Percentiles rank a stretch among this genome's conserved stretches.
These are phyloP conservation scores for Diachasmimorpha longicaudata DNA, from an alignment of 1,140 invertebrate species.

Conservation along the genomic window DNA sequence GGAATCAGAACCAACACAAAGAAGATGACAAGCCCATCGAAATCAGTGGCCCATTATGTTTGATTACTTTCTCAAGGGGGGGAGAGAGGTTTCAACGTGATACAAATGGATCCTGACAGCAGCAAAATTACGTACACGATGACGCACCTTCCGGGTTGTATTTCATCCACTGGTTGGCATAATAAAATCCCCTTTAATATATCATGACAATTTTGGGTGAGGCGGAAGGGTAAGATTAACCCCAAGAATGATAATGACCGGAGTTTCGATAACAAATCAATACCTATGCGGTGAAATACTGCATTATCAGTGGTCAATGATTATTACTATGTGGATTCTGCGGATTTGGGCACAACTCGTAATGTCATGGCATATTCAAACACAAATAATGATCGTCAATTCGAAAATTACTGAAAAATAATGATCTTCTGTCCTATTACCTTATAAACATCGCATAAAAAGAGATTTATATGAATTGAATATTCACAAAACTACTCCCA, in stretches of 20 bases:
- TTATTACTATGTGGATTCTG: background rate
- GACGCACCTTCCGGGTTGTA: conserved; percentile 24
- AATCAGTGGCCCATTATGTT: conserved; percentile 29
- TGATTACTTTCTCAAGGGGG: conserved; percentile 33
- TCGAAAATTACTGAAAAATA: background rate
- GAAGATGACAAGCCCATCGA: conserved; percentile 24
- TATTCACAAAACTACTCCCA: no score
- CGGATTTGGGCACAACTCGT: background rate
- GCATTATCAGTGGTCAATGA: background rate
- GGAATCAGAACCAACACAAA: conserved; percentile 3
- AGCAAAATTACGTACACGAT: conserved; percentile 30
- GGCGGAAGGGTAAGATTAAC: background rate
- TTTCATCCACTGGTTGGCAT: background rate
- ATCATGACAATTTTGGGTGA: background rate
- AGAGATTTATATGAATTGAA: no score
- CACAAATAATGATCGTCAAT: background rate
- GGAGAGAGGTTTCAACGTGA: conserved; percentile 22
- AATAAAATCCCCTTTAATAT: background rate
- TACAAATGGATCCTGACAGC: conserved; percentile 32
- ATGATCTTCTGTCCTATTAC: no score
- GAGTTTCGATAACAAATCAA: background rate
- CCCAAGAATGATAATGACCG: background rate
- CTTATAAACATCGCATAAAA: background rate
- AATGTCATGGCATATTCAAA: no score
- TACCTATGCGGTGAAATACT: background rate